A percentile compares a stretch with the other conserved stretches of the same genome.
phyloP scores from a whole-genome alignment of 1,140 invertebrate genomes.

The Mycetomoellerius zeteki region DNA sequence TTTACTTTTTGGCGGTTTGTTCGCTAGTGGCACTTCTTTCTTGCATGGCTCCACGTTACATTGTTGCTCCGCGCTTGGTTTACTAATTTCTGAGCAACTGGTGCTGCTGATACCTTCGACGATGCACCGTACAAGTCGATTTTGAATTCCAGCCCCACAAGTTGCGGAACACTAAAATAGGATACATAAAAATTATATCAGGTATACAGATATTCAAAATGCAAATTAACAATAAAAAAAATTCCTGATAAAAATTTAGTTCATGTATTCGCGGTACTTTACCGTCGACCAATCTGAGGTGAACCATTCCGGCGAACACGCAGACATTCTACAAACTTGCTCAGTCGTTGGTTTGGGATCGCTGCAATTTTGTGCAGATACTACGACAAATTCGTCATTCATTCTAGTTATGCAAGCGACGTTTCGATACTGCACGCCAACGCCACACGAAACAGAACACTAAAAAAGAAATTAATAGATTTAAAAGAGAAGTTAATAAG shows the following conservation, averaged over 20 bases:
- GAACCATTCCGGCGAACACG: conserved; percentile 89
- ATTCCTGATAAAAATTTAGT: background rate
- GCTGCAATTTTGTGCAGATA: conserved; percentile 85
- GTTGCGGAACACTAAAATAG: conserved; percentile 81
- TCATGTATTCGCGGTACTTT: conserved; percentile 52
- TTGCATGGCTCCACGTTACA: conserved; percentile 80
- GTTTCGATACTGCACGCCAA: conserved; percentile 88
- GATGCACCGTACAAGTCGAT: conserved; percentile 87
- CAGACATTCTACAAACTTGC: conserved; percentile 86
- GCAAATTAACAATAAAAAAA: background rate
- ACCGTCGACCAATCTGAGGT: conserved; percentile 89
- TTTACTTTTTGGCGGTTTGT: conserved; percentile 80
- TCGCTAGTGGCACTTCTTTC: conserved; percentile 55
- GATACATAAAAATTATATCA: conserved; percentile 34
- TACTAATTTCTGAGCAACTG: conserved; percentile 72
- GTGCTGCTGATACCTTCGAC: conserved; percentile 61
- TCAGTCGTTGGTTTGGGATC: conserved; percentile 83
- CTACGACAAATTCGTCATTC: conserved; percentile 80
- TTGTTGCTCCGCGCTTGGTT: conserved; percentile 69
- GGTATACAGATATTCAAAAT: background rate
- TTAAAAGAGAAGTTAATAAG: too few species aligned
- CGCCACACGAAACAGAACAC: conserved; percentile 90
- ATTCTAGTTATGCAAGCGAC: conserved; percentile 88
- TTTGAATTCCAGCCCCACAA: conserved; percentile 88
- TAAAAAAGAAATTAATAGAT: conserved; percentile 80